These are phyloP conservation scores for Polydrusus tereticollis DNA, from an alignment of 2,888 invertebrate species.

Conservation along the genomic window DNA sequence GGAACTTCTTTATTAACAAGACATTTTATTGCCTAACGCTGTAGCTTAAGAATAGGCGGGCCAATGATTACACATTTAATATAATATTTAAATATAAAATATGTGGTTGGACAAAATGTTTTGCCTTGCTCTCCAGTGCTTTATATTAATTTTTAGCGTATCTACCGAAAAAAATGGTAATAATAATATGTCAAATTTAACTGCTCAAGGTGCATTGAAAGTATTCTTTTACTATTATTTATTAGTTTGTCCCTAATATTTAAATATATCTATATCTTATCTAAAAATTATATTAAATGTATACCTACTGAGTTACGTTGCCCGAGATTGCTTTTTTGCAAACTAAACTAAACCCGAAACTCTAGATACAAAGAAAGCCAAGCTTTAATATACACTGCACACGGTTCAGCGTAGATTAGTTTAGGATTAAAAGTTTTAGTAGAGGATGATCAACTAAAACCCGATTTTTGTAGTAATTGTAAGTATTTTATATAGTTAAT, in stretches of 20 bases:
- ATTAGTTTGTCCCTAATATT: no score
- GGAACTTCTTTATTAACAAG: neutral
- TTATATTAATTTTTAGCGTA: no score
- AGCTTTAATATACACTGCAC: constrained; percentile 49
- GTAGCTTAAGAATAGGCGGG: neutral
- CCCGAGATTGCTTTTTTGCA: neutral
- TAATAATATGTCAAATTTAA: no score
- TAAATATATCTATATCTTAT: no score
- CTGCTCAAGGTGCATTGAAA: no score
- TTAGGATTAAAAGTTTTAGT: neutral
- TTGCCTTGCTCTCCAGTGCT: no score
- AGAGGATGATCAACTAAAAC: neutral
- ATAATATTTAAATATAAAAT: neutral
- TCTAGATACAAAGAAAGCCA: constrained; percentile 50
- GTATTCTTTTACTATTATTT: no score
- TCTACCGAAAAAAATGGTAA: no score
- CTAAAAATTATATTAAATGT: no score
- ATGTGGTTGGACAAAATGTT: no score
- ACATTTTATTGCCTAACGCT: neutral
- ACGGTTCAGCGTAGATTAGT: constrained; percentile 2
- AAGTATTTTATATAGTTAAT: no score
- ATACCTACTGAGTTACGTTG: no score
- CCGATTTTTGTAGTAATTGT: neutral
- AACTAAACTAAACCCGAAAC: constrained; percentile 3
- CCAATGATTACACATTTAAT: neutral